Percentiles rank a stretch among this genome's conserved stretches.
Conservation (phyloP, 2,797 vertebrate species). For the Leptodactylus fallax region DNA sequence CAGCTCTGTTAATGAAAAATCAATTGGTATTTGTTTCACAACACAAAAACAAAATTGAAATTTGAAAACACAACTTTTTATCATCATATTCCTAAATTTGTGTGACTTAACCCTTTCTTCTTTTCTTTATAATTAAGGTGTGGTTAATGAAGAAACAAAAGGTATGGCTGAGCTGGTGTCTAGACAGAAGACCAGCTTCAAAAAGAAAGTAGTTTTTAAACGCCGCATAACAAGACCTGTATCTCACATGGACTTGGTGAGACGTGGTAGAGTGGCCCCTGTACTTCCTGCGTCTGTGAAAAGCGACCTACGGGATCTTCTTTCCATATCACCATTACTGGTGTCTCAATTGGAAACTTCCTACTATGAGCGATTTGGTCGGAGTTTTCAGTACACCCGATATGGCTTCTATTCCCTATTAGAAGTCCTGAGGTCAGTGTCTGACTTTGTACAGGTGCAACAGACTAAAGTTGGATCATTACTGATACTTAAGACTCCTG, state of each 20-base stretch:
- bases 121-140: slow-evolving; percentile 72
- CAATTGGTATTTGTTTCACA: too few relatives aligned
- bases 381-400: slow-evolving; percentile 74
- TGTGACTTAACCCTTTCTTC: not conserved
- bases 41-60: too few relatives aligned
- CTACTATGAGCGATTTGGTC: slow-evolving; percentile 81
- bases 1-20: too few relatives aligned
- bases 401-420: slow-evolving; percentile 85
- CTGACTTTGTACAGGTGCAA: slow-evolving; percentile 79
- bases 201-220: not conserved
- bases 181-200: slow-evolving; percentile 74
- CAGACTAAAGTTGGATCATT: slow-evolving; percentile 83
- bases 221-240: not conserved
- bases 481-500: slow-evolving; percentile 75
- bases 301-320: slow-evolving; percentile 83
- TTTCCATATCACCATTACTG: slow-evolving; percentile 81
- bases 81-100: not conserved
- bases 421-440: slow-evolving; percentile 81
- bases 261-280: slow-evolving; percentile 70
- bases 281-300: slow-evolving; percentile 80
- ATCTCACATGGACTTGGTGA: slow-evolving; percentile 68
- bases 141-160: slow-evolving; percentile 83
- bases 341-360: slow-evolving; percentile 81
- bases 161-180: slow-evolving; percentile 83
- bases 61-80: too few relatives aligned